phyloP scores from a whole-genome alignment of 2,113 vertebrate species.

The Azemiops feae region DNA sequence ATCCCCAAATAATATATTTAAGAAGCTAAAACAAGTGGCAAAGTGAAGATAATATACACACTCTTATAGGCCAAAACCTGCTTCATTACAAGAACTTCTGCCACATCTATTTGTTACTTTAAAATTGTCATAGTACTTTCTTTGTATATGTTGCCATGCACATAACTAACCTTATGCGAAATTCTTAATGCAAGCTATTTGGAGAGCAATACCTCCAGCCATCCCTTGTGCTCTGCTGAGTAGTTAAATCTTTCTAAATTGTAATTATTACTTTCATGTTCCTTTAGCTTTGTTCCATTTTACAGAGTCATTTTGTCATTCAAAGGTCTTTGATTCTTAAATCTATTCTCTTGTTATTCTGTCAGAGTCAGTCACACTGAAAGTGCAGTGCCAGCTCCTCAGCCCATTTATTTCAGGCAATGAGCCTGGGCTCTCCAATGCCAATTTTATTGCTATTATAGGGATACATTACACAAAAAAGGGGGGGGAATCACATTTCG shows the following conservation, averaged over 20 bases:
- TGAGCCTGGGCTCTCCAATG: slow-evolving; percentile 1
- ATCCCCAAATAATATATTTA: neutral
- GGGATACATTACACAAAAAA: neutral
- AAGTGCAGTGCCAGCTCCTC: neutral
- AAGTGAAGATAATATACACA: neutral
- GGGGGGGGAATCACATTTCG: neutral
- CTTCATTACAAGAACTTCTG: neutral
- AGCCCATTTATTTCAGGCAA: neutral
- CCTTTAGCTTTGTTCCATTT: slow-evolving; percentile 22
- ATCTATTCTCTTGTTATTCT: neutral
- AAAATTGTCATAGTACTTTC: neutral
- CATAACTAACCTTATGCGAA: neutral
- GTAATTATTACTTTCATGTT: neutral
- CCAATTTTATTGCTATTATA: slow-evolving; percentile 3
- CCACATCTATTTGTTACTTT: neutral
- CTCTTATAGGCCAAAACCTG: neutral
- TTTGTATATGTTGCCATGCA: neutral
- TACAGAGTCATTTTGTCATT: neutral
- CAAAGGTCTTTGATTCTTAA: slow-evolving; percentile 3
- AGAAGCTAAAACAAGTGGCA: neutral
- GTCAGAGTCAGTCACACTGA: neutral
- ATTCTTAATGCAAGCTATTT: neutral
- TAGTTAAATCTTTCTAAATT: neutral
- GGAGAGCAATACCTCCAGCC: neutral
- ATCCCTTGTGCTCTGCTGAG: neutral